These are phyloP conservation scores for Pipa parva DNA, from an alignment of 2,113 vertebrate species.

Conservation along the genomic window DNA sequence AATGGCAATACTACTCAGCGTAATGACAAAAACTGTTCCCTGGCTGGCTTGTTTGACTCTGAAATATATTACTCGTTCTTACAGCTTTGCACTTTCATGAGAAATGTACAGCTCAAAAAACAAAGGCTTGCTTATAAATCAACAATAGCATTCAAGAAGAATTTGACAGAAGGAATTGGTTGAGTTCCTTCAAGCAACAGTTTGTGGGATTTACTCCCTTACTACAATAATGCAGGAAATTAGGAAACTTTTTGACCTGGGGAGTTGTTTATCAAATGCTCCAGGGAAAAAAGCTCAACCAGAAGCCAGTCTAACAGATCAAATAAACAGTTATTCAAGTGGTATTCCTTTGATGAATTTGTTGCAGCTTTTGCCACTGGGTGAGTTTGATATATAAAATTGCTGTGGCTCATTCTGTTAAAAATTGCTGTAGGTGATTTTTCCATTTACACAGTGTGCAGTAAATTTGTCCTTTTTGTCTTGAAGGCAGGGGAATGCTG, in stretches of 20 bases:
- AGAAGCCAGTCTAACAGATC: conserved; percentile 6
- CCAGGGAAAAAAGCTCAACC: not conserved
- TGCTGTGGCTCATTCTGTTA: conserved; percentile 12
- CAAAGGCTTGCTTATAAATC: no score
- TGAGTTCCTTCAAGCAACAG: no score
- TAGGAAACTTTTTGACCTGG: not conserved
- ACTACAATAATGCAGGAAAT: no score
- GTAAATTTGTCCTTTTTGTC: conserved; percentile 25
- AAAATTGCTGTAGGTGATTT: conserved; percentile 14
- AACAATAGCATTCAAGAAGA: no score
- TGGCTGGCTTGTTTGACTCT: no score
- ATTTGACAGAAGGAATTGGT: no score
- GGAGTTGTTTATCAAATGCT: conserved; percentile 24
- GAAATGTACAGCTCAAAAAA: no score
- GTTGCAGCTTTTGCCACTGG: conserved; percentile 22
- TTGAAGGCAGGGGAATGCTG: conserved; percentile 1
- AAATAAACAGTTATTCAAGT: conserved; percentile 33
- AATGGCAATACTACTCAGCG: no score
- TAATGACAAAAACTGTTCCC: no score
- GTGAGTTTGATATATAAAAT: conserved; percentile 29
- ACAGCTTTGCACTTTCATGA: no score
- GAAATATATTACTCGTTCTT: no score
- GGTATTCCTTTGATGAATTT: conserved; percentile 21
- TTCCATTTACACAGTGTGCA: not conserved
- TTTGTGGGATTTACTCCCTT: no score